A percentile compares a stretch with the other conserved stretches of the same genome.
phyloP scores from a whole-genome alignment of 2,113 vertebrate genomes.

The Notechis scutatus region DNA sequence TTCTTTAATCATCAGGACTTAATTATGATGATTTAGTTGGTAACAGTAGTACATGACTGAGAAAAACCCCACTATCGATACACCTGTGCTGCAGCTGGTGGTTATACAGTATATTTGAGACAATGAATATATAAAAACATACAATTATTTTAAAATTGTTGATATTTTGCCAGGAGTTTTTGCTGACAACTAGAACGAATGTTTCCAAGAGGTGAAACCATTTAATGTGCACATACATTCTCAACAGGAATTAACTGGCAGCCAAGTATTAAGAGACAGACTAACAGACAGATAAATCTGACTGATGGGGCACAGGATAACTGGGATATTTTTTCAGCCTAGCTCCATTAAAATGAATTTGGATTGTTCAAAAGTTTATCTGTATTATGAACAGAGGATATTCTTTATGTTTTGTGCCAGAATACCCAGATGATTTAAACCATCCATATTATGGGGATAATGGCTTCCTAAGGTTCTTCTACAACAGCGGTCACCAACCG shows the following conservation, averaged over 20 bases:
- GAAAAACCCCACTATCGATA: background rate
- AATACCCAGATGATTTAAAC: background rate
- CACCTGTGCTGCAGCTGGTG: background rate
- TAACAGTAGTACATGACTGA: background rate
- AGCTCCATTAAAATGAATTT: background rate
- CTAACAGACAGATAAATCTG: background rate
- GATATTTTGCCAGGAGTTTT: background rate
- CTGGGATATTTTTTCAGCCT: background rate
- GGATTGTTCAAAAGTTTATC: background rate
- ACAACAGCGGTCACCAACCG: background rate
- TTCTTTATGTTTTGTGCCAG: background rate
- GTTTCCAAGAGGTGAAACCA: background rate
- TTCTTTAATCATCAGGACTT: background rate
- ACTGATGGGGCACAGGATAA: background rate
- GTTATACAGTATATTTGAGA: background rate
- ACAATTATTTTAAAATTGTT: background rate
- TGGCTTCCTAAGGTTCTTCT: background rate
- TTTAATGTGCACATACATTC: background rate
- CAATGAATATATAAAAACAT: no score
- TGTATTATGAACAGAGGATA: background rate
- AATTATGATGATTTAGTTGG: conserved; percentile 6
- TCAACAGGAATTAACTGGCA: accelerated
- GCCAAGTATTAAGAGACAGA: background rate
- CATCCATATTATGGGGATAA: background rate
- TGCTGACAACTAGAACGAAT: background rate